A percentile compares a stretch with the other conserved stretches of the same genome.
phyloP scores from a whole-genome alignment of 2,888 invertebrate species.

The Caenorhabditis sp. region DNA sequence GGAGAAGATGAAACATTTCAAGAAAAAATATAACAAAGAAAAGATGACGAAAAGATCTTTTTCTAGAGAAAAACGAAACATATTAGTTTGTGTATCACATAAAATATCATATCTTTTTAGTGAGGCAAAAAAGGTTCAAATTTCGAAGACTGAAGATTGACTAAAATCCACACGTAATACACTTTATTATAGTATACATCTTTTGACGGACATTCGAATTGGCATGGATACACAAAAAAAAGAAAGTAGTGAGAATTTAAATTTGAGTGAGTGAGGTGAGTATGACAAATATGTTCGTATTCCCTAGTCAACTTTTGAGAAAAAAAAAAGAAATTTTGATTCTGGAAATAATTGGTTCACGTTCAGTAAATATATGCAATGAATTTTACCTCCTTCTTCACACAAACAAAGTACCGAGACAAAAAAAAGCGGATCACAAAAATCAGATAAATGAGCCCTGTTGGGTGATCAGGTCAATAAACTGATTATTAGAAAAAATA shows the following conservation, averaged over 20 bases:
- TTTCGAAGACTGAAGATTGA: background rate
- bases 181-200: background rate
- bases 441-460: too few species aligned
- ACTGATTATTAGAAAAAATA: too few species aligned
- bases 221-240: background rate
- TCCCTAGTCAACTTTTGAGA: too few species aligned
- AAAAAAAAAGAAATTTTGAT: too few species aligned
- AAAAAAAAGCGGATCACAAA: too few species aligned
- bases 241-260: too few species aligned
- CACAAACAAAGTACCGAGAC: too few species aligned
- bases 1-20: constrained; percentile 29
- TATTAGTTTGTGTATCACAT: background rate
- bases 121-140: background rate
- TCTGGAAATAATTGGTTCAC: too few species aligned
- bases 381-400: too few species aligned
- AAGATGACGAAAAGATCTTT: constrained; percentile 6
- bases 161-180: background rate
- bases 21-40: constrained; percentile 16
- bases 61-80: constrained; percentile 10
- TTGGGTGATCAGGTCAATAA: too few species aligned
- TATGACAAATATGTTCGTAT: background rate
- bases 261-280: background rate
- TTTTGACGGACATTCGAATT: background rate
- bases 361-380: too few species aligned
- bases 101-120: background rate